phyloP scores from a whole-genome alignment of 2,888 invertebrate genomes.

The Graphium colonna region DNA sequence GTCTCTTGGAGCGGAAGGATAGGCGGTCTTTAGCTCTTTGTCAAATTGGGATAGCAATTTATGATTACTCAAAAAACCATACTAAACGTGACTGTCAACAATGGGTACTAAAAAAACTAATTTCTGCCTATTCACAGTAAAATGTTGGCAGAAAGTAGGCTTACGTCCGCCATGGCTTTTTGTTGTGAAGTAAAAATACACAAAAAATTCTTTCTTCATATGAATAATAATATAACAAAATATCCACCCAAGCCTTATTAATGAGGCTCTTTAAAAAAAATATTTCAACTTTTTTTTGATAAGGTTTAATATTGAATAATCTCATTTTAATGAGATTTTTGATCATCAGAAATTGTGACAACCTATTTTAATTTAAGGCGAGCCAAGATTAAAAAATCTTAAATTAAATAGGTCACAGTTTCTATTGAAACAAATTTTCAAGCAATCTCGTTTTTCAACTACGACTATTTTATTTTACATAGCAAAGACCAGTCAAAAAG shows the following conservation, averaged over 20 bases:
- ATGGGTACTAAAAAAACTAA: neutral
- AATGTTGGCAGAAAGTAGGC: too few species aligned
- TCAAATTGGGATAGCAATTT: conserved; percentile 58
- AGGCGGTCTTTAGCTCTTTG: conserved; percentile 55
- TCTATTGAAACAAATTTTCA: neutral
- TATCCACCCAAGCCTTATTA: too few species aligned
- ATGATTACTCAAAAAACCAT: conserved; percentile 23
- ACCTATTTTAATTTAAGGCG: too few species aligned
- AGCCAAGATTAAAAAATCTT: too few species aligned
- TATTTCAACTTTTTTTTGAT: too few species aligned
- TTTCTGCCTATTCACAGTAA: neutral
- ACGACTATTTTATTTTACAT: conserved; percentile 9
- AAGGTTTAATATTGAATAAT: too few species aligned
- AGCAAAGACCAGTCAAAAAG: conserved; percentile 1
- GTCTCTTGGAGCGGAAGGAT: conserved; percentile 74
- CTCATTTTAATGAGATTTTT: too few species aligned
- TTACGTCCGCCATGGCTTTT: neutral
- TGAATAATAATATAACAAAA: too few species aligned
- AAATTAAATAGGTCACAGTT: too few species aligned
- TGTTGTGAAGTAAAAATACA: neutral
- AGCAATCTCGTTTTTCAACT: conserved; percentile 15
- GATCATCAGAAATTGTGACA: too few species aligned
- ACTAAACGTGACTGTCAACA: conserved; percentile 3
- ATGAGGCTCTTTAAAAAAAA: too few species aligned
- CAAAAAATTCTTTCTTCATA: too few species aligned